These are phyloP conservation scores for Syngnathus rostellatus DNA, from an alignment of 2,797 vertebrate species.

Conservation along the genomic window DNA sequence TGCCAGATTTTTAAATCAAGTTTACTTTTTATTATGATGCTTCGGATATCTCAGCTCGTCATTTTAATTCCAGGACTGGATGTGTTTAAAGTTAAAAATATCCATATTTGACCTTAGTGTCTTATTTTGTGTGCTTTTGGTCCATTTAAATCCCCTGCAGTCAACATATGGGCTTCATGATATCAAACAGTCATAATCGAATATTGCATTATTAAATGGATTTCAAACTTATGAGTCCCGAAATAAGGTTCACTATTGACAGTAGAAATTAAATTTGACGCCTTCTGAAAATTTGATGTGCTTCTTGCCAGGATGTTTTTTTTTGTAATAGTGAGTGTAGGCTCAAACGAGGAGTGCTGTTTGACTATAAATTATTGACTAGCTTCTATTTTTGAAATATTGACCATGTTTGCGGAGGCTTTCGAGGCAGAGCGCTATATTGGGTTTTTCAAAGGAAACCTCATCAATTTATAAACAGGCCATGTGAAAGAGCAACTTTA, in stretches of 20 bases:
- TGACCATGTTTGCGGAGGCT: slow-evolving; percentile 15
- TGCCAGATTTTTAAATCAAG: not conserved
- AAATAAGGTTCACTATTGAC: slow-evolving; percentile 43
- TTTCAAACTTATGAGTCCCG: slow-evolving; percentile 18
- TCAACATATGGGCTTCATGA: not conserved
- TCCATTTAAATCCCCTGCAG: not conserved
- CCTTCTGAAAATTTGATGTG: slow-evolving; percentile 48
- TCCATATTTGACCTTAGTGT: not conserved
- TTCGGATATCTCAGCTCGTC: not conserved
- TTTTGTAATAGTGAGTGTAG: not conserved
- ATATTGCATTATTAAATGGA: slow-evolving; percentile 44
- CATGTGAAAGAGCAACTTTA: not conserved
- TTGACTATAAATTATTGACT: slow-evolving; percentile 34
- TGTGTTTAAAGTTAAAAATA: not conserved
- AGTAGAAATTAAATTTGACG: slow-evolving; percentile 34
- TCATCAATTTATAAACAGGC: slow-evolving; percentile 2
- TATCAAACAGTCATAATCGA: slow-evolving; percentile 13
- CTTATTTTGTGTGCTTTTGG: not conserved
- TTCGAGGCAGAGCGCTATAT: not conserved
- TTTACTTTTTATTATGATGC: not conserved
- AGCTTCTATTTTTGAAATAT: slow-evolving; percentile 17
- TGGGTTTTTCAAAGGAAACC: not conserved
- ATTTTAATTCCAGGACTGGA: not conserved
- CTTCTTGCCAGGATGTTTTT: slow-evolving; percentile 7
- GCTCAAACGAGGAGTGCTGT: not conserved